Conservation (phyloP, 2,888 invertebrate species). For the Eilema griseolum region DNA sequence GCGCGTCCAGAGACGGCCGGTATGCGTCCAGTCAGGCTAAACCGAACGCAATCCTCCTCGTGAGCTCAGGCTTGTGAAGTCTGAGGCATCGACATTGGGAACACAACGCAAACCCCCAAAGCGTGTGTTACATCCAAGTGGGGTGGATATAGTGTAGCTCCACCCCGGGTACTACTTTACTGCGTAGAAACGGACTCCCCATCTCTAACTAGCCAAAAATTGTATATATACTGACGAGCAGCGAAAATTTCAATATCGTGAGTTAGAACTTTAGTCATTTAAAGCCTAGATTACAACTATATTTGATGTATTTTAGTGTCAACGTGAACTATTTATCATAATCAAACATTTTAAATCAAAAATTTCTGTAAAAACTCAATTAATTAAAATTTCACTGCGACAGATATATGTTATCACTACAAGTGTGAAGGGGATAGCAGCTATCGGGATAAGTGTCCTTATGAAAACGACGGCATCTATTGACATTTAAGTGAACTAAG, state of each 20-base stretch:
- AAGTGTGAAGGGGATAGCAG: neutral
- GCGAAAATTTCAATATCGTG: conserved; percentile 11
- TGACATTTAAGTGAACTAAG: neutral
- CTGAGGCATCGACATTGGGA: neutral
- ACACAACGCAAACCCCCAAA: conserved; percentile 8
- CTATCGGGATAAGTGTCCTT: neutral
- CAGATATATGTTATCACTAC: neutral
- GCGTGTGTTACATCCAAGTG: conserved; percentile 1
- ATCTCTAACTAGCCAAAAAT: neutral
- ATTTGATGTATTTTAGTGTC: neutral
- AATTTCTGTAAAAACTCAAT: neutral
- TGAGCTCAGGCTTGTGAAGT: no score
- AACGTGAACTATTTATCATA: neutral
- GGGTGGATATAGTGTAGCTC: conserved; percentile 20
- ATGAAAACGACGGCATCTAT: neutral
- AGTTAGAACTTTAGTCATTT: conserved; percentile 7
- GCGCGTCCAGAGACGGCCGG: conserved; percentile 9
- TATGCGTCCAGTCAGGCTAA: neutral
- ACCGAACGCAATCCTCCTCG: no score
- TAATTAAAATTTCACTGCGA: neutral
- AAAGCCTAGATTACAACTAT: neutral
- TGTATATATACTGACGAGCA: neutral
- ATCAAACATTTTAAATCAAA: neutral
- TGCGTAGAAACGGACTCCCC: conserved; percentile 27
- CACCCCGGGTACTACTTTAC: conserved; percentile 12